Evolutionary conservation across 2,888 invertebrate species (phyloP).

Genomic region (Cheilosia urbana): DNA sequence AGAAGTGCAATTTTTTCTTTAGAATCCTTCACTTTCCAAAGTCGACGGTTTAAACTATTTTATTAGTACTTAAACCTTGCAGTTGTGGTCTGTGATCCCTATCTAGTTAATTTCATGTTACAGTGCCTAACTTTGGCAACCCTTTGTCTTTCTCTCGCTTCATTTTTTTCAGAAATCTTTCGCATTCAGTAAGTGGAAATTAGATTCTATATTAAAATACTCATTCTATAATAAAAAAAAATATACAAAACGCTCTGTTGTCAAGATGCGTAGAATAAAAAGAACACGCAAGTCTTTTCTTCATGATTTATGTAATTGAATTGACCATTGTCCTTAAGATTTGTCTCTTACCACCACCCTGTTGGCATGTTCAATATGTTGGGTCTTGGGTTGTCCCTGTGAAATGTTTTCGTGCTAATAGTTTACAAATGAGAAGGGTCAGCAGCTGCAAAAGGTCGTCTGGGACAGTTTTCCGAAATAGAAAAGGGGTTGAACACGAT

Average conservation of each 20-base stretch:
- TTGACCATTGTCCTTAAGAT: slow-evolving; percentile 80
- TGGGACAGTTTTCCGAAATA: slow-evolving; percentile 51
- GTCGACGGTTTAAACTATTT: too few species aligned
- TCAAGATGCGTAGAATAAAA: slow-evolving; percentile 18
- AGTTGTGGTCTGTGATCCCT: too few species aligned
- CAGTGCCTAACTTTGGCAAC: slow-evolving; percentile 3
- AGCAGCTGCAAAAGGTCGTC: slow-evolving; percentile 37
- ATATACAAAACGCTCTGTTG: slow-evolving; percentile 22
- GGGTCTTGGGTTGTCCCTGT: slow-evolving; percentile 10
- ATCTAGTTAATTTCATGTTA: too few species aligned
- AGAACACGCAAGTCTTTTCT: slow-evolving; percentile 37
- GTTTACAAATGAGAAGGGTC: slow-evolving; percentile 68
- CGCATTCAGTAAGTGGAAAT: slow-evolving; percentile 18
- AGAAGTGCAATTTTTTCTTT: neutral
- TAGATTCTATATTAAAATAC: slow-evolving; percentile 35
- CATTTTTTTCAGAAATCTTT: neutral
- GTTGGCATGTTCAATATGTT: slow-evolving; percentile 48
- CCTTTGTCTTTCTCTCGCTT: neutral
- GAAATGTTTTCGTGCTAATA: slow-evolving; percentile 50
- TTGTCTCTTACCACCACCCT: slow-evolving; percentile 32
- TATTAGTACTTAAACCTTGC: neutral
- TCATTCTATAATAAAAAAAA: slow-evolving; percentile 50
- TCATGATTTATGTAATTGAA: slow-evolving; percentile 84
- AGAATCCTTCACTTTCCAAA: neutral
- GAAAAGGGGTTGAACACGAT: slow-evolving; percentile 63